Conservation (phyloP, 2,888 invertebrate species). For the Nomada flava region DNA sequence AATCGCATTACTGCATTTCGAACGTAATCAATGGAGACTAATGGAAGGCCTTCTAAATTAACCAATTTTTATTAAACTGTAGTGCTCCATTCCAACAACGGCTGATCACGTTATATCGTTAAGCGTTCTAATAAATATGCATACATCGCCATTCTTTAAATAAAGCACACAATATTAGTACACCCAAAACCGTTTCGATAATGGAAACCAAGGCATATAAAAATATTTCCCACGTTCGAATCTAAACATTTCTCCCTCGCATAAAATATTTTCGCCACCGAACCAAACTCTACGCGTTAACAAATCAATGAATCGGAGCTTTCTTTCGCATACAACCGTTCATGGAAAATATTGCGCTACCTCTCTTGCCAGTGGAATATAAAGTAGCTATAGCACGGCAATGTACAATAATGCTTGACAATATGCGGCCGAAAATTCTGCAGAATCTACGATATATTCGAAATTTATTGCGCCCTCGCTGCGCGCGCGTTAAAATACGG, state of each 20-base stretch:
- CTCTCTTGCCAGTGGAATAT: neutral
- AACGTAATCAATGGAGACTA: constrained; percentile 20
- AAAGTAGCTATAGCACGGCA: neutral
- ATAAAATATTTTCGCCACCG: neutral
- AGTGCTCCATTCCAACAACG: constrained; percentile 9
- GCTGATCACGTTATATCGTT: no score
- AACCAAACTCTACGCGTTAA: neutral
- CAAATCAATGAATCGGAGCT: neutral
- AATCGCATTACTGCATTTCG: constrained; percentile 21
- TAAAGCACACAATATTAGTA: no score
- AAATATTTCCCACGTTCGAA: neutral
- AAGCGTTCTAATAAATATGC: no score
- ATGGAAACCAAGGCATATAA: neutral
- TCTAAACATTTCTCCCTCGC: neutral
- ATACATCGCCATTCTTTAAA: no score
- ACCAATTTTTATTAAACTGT: constrained; percentile 15
- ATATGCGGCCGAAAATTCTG: constrained; percentile 32
- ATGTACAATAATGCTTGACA: constrained; percentile 10
- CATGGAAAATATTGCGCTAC: neutral
- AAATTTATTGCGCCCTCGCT: constrained; percentile 46
- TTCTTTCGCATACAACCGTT: neutral
- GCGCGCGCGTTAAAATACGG: constrained; percentile 44
- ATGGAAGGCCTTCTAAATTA: constrained; percentile 2
- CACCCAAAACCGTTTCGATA: no score
- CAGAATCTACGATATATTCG: constrained; percentile 36